These are phyloP conservation scores for Spinus olivaceus DNA, from an alignment of 2,797 vertebrate genomes.

Conservation along the genomic window DNA sequence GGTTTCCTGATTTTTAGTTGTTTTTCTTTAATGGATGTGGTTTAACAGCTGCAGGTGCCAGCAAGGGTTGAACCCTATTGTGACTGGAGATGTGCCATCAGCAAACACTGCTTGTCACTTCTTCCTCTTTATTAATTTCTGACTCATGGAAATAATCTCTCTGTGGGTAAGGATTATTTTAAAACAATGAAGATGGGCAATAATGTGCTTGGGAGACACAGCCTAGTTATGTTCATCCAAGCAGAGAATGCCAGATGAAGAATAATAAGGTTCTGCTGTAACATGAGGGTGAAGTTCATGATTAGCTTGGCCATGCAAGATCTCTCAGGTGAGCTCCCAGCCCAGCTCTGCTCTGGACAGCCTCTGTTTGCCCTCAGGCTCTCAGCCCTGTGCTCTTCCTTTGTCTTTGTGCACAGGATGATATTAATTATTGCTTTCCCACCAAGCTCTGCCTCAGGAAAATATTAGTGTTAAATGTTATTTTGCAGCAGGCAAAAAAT, in stretches of 20 bases:
- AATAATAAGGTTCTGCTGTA: background rate
- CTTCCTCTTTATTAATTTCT: background rate
- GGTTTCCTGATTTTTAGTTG: background rate
- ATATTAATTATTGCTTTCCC: background rate
- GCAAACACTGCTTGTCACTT: background rate
- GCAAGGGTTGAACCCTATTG: background rate
- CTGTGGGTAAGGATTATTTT: background rate
- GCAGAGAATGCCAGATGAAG: background rate
- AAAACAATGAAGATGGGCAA: background rate
- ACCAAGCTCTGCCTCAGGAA: background rate
- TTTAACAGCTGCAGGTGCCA: background rate
- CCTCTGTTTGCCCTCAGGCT: background rate
- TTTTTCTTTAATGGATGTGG: background rate
- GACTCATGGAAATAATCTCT: background rate
- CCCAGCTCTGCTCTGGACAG: background rate
- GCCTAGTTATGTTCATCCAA: background rate
- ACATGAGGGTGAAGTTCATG: background rate
- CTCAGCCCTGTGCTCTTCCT: background rate
- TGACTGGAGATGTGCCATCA: background rate
- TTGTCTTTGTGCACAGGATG: background rate
- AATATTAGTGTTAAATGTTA: too few species aligned
- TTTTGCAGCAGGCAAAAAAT: background rate
- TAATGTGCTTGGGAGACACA: background rate
- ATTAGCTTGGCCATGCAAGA: background rate
- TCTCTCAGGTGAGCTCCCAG: background rate